Percentiles rank a stretch among this genome's conserved stretches.
Evolutionary conservation across 2,888 invertebrate genomes (phyloP).

Genomic region (Abrostola triplasia): DNA sequence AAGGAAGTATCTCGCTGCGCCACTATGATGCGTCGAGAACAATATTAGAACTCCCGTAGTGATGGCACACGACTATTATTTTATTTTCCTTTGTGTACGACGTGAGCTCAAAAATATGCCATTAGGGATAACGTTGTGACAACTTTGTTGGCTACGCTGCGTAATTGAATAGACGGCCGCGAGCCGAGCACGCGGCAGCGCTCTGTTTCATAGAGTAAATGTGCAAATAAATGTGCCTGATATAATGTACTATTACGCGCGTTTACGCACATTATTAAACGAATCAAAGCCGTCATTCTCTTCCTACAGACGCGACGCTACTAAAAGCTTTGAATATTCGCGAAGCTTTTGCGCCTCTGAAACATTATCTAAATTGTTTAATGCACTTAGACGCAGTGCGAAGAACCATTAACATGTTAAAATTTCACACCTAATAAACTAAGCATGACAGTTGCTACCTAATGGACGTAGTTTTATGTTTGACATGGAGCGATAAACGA

Average conservation of each 20-base stretch:
- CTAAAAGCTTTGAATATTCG: conserved; percentile 71
- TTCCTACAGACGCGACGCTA: conserved; percentile 60
- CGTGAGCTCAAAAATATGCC: conserved; percentile 80
- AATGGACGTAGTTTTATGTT: conserved; percentile 53
- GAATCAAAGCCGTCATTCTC: conserved; percentile 71
- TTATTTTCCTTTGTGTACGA: conserved; percentile 79
- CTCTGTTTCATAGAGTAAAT: conserved; percentile 66
- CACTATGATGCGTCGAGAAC: conserved; percentile 68
- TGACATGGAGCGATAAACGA: conserved; percentile 21
- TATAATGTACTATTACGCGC: conserved; percentile 77
- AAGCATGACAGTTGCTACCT: conserved; percentile 59
- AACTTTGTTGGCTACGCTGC: conserved; percentile 76
- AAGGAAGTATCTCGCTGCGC: conserved; percentile 69
- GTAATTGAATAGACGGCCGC: conserved; percentile 86
- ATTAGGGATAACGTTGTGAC: conserved; percentile 83
- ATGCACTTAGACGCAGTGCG: conserved; percentile 74
- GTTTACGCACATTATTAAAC: conserved; percentile 70
- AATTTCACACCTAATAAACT: conserved; percentile 67
- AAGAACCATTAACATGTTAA: conserved; percentile 63
- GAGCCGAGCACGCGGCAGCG: conserved; percentile 78
- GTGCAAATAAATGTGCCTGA: conserved; percentile 77
- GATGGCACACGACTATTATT: conserved; percentile 82
- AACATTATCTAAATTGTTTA: conserved; percentile 82
- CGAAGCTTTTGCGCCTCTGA: conserved; percentile 70
- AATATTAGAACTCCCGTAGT: conserved; percentile 83